Evolutionary conservation across 2,113 vertebrate genomes (phyloP).

Genomic region (Amphilophus citrinellus): DNA sequence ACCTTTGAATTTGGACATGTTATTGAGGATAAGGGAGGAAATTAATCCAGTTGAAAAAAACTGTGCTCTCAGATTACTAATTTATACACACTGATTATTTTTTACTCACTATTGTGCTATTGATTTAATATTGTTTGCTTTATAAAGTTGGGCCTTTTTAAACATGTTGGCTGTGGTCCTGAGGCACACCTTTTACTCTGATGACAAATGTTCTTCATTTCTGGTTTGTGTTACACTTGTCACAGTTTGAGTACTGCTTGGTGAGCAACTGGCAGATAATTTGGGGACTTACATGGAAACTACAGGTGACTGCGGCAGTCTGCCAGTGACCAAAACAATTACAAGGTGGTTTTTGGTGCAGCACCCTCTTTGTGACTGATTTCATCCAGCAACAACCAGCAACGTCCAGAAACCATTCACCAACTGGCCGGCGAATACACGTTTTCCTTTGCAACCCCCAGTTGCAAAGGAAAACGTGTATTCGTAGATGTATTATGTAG

Average conservation of each 20-base stretch:
- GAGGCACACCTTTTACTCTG: not conserved
- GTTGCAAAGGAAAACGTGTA: not conserved
- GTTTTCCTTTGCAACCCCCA: not conserved
- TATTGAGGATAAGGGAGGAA: not conserved
- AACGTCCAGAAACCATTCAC: no score
- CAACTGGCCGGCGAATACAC: no score
- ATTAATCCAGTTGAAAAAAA: not conserved
- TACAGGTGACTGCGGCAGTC: not conserved
- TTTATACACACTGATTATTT: not conserved
- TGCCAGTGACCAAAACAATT: not conserved
- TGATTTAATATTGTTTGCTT: not conserved
- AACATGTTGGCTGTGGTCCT: not conserved
- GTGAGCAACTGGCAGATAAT: not conserved
- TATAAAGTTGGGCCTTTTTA: not conserved
- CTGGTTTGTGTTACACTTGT: not conserved
- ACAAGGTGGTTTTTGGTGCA: not conserved
- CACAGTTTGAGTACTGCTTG: not conserved
- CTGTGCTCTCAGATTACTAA: not conserved
- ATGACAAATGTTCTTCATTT: not conserved
- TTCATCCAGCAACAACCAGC: not conserved
- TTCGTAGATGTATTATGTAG: no score
- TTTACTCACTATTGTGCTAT: not conserved
- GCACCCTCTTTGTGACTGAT: not conserved
- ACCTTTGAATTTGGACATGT: not conserved
- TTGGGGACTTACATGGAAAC: not conserved